A percentile compares a stretch with the other conserved stretches of the same genome.
phyloP scores from a whole-genome alignment of 2,113 vertebrate genomes.

The Ammodytes dubius region DNA sequence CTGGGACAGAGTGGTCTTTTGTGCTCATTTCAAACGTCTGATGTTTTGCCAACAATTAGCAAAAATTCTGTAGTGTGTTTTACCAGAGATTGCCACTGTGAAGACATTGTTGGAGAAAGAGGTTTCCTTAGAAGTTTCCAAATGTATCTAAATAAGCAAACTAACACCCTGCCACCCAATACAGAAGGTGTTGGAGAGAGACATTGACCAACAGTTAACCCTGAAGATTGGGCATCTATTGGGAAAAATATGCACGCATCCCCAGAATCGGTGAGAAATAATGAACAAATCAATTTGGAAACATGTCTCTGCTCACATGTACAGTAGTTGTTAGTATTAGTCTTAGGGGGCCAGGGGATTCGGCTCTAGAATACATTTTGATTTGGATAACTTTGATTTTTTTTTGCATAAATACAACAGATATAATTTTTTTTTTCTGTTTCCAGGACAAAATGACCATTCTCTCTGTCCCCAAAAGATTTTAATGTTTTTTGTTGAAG shows the following conservation, averaged over 20 bases:
- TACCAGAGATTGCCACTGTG: conserved; percentile 67
- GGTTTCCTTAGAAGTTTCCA: conserved; percentile 75
- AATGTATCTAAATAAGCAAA: conserved; percentile 83
- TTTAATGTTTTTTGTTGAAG: conserved; percentile 53
- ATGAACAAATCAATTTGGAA: conserved; percentile 83
- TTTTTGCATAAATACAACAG: conserved; percentile 42
- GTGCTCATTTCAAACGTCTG: conserved; percentile 72
- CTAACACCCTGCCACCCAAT: conserved; percentile 85
- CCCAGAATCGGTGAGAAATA: conserved; percentile 87
- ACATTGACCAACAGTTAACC: conserved; percentile 87
- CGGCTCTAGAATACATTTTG: conserved; percentile 63
- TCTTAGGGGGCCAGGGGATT: conserved; percentile 77
- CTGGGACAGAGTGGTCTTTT: conserved; percentile 83
- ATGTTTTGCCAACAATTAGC: conserved; percentile 72
- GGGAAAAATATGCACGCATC: conserved; percentile 86
- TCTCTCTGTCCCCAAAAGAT: conserved; percentile 79
- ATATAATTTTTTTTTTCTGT: conserved; percentile 56
- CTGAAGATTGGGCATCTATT: conserved; percentile 86
- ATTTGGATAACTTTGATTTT: conserved; percentile 58
- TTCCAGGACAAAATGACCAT: conserved; percentile 80
- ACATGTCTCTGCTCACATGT: conserved; percentile 83
- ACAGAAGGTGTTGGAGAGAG: conserved; percentile 87
- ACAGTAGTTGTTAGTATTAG: conserved; percentile 74
- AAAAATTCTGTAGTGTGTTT: conserved; percentile 76
- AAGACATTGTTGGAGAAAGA: conserved; percentile 67